Evolutionary conservation across 2,888 invertebrate genomes (phyloP).

Genomic region (Plagiodera versicolora): DNA sequence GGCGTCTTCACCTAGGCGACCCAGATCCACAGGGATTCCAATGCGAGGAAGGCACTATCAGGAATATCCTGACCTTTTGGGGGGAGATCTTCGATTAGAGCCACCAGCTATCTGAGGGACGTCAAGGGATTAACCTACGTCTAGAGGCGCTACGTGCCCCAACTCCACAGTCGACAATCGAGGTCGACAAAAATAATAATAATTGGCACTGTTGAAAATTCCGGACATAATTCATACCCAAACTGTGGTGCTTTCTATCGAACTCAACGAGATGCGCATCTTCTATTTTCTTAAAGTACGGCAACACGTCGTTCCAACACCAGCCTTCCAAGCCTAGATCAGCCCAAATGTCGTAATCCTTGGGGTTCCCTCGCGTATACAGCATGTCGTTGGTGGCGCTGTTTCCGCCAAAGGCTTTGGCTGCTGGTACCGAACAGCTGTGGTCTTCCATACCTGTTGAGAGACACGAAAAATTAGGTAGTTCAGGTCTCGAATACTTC

Average conservation of each 20-base stretch:
- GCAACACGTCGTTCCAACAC: slow-evolving; percentile 71
- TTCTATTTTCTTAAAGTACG: slow-evolving; percentile 79
- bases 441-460: slow-evolving; percentile 40
- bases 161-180: too few species aligned
- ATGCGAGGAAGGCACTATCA: too few species aligned
- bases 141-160: too few species aligned
- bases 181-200: too few species aligned
- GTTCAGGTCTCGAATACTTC: background rate
- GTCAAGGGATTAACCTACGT: too few species aligned
- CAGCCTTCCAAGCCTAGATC: slow-evolving; percentile 71
- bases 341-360: slow-evolving; percentile 79
- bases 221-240: slow-evolving; percentile 16
- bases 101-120: too few species aligned
- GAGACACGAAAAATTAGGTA: background rate
- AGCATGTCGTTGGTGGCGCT: slow-evolving; percentile 82
- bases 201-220: too few species aligned
- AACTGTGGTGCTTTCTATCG: slow-evolving; percentile 50
- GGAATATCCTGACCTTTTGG: too few species aligned
- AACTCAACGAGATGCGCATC: slow-evolving; percentile 64
- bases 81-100: too few species aligned
- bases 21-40: too few species aligned
- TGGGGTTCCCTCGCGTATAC: slow-evolving; percentile 70
- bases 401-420: slow-evolving; percentile 81
- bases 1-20: too few species aligned
- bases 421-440: slow-evolving; percentile 50